Evolutionary conservation across 23 tunicate species (phyloP).

Genomic region (Halocynthia aurantium): DNA sequence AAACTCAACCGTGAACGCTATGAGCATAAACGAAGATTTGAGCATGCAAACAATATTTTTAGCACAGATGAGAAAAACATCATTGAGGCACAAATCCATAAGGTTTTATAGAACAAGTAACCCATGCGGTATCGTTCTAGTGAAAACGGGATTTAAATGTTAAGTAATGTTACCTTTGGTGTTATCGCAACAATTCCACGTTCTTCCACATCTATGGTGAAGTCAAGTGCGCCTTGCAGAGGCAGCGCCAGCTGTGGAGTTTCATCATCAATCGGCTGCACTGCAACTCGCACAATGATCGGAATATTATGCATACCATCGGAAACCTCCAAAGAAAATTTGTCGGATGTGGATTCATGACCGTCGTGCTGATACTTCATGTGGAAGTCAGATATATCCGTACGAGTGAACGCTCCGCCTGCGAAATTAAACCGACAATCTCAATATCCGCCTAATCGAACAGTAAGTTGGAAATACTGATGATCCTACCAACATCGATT

Average conservation of each 20-base stretch:
- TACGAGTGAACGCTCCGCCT: conserved; percentile 85
- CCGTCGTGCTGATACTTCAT: conserved; percentile 78
- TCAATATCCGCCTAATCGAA: not conserved
- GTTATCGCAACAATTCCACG: conserved; percentile 52
- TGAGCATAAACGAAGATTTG: too few relatives aligned
- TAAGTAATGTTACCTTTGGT: conserved; percentile 38
- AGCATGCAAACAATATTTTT: not conserved
- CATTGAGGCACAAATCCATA: too few relatives aligned
- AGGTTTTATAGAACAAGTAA: too few relatives aligned
- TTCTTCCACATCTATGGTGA: conserved; percentile 59
- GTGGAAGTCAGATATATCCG: conserved; percentile 56
- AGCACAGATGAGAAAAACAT: too few relatives aligned
- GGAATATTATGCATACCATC: conserved; percentile 98
- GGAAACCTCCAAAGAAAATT: conserved; percentile 59
- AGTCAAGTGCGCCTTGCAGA: conserved; percentile 55
- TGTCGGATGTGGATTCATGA: conserved; percentile 50
- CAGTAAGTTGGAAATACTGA: not conserved
- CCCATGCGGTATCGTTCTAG: too few relatives aligned
- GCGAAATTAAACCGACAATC: not conserved
- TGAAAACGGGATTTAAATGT: too few relatives aligned
- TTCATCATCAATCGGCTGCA: conserved; percentile 82
- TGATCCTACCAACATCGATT: not conserved
- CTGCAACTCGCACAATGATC: conserved; percentile 52
- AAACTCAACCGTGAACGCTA: not conserved
- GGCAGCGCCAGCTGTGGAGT: conserved; percentile 55